Conservation (phyloP, 2,888 invertebrate species). For the Diaphora mendica region DNA sequence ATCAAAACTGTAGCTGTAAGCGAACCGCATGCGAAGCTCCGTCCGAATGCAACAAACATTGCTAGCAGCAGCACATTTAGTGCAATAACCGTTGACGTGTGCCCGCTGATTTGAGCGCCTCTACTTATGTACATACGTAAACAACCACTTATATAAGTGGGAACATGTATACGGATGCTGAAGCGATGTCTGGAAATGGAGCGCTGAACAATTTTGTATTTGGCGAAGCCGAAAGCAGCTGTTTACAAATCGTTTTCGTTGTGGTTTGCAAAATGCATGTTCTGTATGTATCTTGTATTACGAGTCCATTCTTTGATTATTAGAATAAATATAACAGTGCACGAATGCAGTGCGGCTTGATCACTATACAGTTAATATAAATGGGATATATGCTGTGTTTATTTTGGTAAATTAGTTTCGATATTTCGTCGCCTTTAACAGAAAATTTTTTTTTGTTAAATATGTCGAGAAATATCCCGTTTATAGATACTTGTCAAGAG, state of each 20-base stretch:
- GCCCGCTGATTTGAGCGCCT: background rate
- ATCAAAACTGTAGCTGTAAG: background rate
- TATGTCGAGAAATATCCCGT: too few species aligned
- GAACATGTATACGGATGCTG: too few species aligned
- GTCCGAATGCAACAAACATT: background rate
- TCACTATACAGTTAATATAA: too few species aligned
- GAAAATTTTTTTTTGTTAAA: too few species aligned
- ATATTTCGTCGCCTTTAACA: too few species aligned
- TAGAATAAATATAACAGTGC: background rate
- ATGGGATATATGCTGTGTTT: too few species aligned
- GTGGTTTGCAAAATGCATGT: background rate
- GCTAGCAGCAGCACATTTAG: background rate
- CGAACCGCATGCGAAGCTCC: background rate
- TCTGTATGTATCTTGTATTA: background rate
- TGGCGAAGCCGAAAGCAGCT: background rate
- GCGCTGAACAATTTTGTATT: slow-evolving; percentile 1
- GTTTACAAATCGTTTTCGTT: background rate
- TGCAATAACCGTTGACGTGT: slow-evolving; percentile 9
- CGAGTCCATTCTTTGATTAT: background rate
- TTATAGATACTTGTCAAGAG: too few species aligned
- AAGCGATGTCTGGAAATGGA: background rate
- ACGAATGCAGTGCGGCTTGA: too few species aligned
- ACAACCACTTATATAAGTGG: too few species aligned
- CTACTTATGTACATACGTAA: background rate
- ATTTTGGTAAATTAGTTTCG: too few species aligned